Evolutionary conservation across 2,888 invertebrate species (phyloP), one percentile per base, ranked within the genome.

Genomic region (Muscina levida): DNA sequence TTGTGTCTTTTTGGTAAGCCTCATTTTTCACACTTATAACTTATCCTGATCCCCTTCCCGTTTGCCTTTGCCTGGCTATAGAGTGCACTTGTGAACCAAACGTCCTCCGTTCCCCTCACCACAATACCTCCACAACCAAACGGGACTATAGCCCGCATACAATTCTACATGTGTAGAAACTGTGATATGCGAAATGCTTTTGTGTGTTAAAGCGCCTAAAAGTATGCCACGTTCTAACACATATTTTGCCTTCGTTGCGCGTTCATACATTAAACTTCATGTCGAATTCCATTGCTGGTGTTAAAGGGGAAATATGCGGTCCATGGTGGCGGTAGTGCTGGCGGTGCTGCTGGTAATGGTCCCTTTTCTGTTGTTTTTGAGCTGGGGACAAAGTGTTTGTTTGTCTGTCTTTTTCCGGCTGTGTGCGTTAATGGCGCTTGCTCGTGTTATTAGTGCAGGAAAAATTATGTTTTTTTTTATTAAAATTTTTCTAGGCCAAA

Each of bases 221-320:
- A 73, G 80, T 80, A 80, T 80, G 80, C 77, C 80, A 80, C 65
- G 70, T 57, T 77, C 77, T 76, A 66, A 46, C 73, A 77, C 57
- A 73, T 57, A 73, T 65, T 76, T 44, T 39, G 8, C 13, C 37
- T 37, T 19, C 22, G 51, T 37, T 13, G 13, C 53, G 22, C 26
- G 37, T 31, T 48, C 26, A n/a, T 31, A 67, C 44, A 37, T 62
- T 51, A 51, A 67, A 62, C 26, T 77, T 77, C 31, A 51, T 48
- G 59, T 65, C 42, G 37, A 10, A 78, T 68, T 76, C 51, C 46
- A 56, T 51, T 71, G 4, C 26, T 39, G 15, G 15, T 42, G 8
- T 46, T 57, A 13, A 37, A 67, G 56, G 37, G 31, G 66, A 70
- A 70, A 72, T 77, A n/a, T n/a, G n/a, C n/a, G n/a, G n/a, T 71